Evolutionary conservation across 2,113 vertebrate genomes (phyloP), one percentile per base, ranked within the genome.

Genomic region (Nothobranchius furzeri): DNA sequence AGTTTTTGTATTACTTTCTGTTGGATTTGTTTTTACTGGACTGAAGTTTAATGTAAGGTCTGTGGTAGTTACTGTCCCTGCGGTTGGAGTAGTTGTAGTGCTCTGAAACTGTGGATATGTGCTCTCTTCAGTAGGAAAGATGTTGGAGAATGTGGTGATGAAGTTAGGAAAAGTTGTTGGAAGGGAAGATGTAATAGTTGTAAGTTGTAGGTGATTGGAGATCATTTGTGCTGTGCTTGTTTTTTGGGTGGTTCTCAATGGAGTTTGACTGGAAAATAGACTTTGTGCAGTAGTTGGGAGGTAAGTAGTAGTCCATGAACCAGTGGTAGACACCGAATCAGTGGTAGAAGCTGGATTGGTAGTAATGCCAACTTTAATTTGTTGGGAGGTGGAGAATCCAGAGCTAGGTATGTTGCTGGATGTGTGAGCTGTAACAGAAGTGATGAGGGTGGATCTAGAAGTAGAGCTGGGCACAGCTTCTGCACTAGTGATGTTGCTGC

Each of bases 401-500:
- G 48, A 56, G 48, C n/a, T 74, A 12, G 63, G 42, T 36, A 36
- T 68, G 51, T 46, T 64, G 45, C 59, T 59, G 36, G 72, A n/a
- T 59, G 86, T 9, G 10, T 45, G 43, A 45, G 43, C 15, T 14
- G 65, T 70, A 9, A 55, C 14, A 36, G 66, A 55, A n/a, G 40
- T 49, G 37, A 70, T 50, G 49, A 49, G 45, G 25, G 61, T 75
- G 66, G 63, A 55, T 42, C n/a, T 69, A 7, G 56, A 42, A 40
- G 66, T 67, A 60, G 50, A 52, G 49, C 12, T 87, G 81, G 10
- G 46, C 4, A 0, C 49, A 55, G 9, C 6, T 85, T 89, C 64
- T 52, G 69, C 0, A 66, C 91, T 87, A 84, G 35, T 76, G 55
- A 92, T 68, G 4, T 57, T 73, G 30, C 91, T 94, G 80, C 97